Conservation (phyloP, 2,888 invertebrate species). For the Nomada ruficornis region DNA sequence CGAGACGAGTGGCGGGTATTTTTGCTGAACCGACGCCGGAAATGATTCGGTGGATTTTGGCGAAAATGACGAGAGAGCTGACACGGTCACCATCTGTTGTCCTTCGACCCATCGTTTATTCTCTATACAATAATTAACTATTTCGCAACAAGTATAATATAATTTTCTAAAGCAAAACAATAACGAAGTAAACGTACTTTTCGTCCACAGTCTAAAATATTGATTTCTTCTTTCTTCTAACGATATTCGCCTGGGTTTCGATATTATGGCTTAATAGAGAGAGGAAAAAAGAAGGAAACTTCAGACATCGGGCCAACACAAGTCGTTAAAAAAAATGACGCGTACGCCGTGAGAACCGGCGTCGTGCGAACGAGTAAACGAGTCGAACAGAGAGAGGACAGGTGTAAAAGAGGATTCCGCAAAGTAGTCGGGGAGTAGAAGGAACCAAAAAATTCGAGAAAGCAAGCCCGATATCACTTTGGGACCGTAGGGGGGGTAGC, state of each 20-base stretch:
- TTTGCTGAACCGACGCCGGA: conserved; percentile 47
- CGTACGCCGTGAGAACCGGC: conserved; percentile 34
- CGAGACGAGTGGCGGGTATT: conserved; percentile 55
- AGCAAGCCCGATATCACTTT: conserved; percentile 49
- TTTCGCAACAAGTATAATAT: conserved; percentile 1
- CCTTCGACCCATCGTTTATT: not conserved
- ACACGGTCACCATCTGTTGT: conserved; percentile 55
- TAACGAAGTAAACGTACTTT: too few relatives aligned
- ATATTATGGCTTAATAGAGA: too few relatives aligned
- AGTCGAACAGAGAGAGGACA: conserved; percentile 19
- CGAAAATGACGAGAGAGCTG: conserved; percentile 34
- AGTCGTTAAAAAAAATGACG: not conserved
- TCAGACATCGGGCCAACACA: not conserved
- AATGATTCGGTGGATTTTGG: conserved; percentile 57
- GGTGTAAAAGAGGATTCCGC: conserved; percentile 44
- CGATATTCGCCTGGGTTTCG: too few relatives aligned
- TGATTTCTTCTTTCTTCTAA: too few relatives aligned
- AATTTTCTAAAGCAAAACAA: too few relatives aligned
- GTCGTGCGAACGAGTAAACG: not conserved
- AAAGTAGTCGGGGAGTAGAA: not conserved
- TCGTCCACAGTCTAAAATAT: too few relatives aligned
- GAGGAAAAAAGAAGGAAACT: too few relatives aligned
- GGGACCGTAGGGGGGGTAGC: conserved; percentile 51
- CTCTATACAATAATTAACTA: conserved; percentile 26
- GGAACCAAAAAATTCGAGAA: conserved; percentile 49